These are phyloP conservation scores for Hemicentrotus pulcherrimus DNA, from an alignment of 35 echinoderm and acorn worm species.

Conservation along the genomic window DNA sequence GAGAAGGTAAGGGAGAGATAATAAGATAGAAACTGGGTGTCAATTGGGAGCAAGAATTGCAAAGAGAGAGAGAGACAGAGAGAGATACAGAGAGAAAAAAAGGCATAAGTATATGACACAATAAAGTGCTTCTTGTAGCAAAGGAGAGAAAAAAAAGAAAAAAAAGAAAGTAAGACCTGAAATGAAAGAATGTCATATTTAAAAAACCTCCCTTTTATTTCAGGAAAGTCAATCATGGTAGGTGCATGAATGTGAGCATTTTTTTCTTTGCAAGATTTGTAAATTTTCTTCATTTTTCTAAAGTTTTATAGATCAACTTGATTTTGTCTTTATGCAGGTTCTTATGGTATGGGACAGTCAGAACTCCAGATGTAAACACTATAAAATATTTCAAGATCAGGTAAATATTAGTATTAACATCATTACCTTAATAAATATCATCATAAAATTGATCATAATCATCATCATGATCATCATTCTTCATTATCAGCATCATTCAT, in stretches of 20 bases:
- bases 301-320: not conserved
- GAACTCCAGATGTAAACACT: constrained; percentile 52
- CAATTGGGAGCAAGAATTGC: too few relatives aligned
- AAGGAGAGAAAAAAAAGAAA: not conserved
- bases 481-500: not conserved
- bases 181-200: not conserved
- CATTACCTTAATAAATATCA: not conserved
- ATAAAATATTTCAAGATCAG: constrained; percentile 59
- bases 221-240: not conserved
- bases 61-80: too few relatives aligned
- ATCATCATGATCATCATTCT: not conserved
- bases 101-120: not conserved
- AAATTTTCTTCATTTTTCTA: not conserved
- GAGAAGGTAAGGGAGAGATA: too few relatives aligned
- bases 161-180: not conserved
- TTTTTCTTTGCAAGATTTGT: not conserved
- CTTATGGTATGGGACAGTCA: constrained; percentile 56
- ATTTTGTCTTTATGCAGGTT: not conserved
- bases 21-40: too few relatives aligned
- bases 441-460: not conserved
- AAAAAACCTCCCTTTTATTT: not conserved
- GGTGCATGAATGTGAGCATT: not conserved
- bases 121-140: not conserved
- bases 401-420: not conserved
- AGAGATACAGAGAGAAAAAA: too few relatives aligned